phyloP scores from a whole-genome alignment of 2,888 invertebrate genomes.

The Adelphocoris suturalis region DNA sequence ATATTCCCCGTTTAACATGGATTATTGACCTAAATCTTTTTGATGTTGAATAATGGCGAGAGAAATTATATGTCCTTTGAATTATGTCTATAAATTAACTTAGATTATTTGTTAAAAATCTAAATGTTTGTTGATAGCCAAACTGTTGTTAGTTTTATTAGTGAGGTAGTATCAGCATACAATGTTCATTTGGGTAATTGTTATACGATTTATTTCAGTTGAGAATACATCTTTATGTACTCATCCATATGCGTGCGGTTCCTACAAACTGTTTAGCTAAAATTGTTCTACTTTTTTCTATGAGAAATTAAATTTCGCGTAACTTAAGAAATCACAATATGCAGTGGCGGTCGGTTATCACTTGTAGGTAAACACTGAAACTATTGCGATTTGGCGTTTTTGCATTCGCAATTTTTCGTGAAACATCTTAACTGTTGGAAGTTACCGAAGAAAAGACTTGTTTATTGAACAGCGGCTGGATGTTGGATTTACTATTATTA shows the following conservation, averaged over 20 bases:
- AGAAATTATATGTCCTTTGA: slow-evolving; percentile 54
- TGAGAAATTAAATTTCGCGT: background rate
- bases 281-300: background rate
- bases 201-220: slow-evolving; percentile 53
- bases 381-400: no score
- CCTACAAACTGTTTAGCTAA: slow-evolving; percentile 41
- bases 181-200: slow-evolving; percentile 57
- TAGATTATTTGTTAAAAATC: slow-evolving; percentile 70
- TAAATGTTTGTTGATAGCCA: slow-evolving; percentile 71
- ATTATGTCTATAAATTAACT: slow-evolving; percentile 65
- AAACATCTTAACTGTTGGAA: no score
- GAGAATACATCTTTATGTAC: slow-evolving; percentile 32
- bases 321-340: background rate
- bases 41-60: slow-evolving; percentile 43
- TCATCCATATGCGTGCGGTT: slow-evolving; percentile 6
- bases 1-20: slow-evolving; percentile 60
- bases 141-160: slow-evolving; percentile 70
- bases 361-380: no score
- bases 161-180: slow-evolving; percentile 59
- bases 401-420: no score
- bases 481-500: no score
- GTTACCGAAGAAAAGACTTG: no score
- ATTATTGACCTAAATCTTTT: slow-evolving; percentile 58
- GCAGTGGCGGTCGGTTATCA: slow-evolving; percentile 13
- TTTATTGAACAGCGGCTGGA: no score